Percentiles rank a stretch among this genome's conserved stretches.
Evolutionary conservation across 2,113 vertebrate species (phyloP).

Genomic region (Xenotilapia leptura): DNA sequence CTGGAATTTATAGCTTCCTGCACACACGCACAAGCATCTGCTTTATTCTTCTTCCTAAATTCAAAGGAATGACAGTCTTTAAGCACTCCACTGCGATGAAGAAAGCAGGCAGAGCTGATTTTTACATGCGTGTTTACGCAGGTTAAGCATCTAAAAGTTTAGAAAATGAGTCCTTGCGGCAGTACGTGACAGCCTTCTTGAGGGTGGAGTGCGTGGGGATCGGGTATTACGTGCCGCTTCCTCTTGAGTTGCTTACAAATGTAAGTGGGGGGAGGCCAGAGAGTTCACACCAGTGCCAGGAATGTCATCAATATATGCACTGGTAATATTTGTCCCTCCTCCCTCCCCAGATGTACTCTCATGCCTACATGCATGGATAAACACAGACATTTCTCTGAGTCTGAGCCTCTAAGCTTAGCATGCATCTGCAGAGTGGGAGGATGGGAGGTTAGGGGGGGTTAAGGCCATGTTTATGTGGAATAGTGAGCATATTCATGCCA

Average conservation of each 20-base stretch:
- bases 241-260: conserved; percentile 51
- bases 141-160: background rate
- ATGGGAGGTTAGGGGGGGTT: background rate
- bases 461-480: background rate
- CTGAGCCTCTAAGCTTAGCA: background rate
- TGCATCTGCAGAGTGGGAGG: background rate
- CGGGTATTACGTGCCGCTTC: background rate
- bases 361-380: background rate
- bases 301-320: conserved; percentile 61
- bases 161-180: background rate
- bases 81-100: background rate
- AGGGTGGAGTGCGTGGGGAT: background rate
- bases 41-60: conserved; percentile 3
- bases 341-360: background rate
- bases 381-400: background rate
- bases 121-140: background rate
- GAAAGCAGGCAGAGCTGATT: background rate
- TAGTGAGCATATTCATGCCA: background rate
- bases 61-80: background rate
- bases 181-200: background rate
- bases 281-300: conserved; percentile 39
- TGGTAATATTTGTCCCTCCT: conserved; percentile 11
- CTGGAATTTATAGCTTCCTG: conserved; percentile 34
- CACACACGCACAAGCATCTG: conserved; percentile 16
- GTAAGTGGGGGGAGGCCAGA: conserved; percentile 8